Percentiles rank a stretch among this genome's conserved stretches.
Evolutionary conservation across 64 coral and sea anemone genomes (phyloP).

Genomic region (Acropora tenuis): DNA sequence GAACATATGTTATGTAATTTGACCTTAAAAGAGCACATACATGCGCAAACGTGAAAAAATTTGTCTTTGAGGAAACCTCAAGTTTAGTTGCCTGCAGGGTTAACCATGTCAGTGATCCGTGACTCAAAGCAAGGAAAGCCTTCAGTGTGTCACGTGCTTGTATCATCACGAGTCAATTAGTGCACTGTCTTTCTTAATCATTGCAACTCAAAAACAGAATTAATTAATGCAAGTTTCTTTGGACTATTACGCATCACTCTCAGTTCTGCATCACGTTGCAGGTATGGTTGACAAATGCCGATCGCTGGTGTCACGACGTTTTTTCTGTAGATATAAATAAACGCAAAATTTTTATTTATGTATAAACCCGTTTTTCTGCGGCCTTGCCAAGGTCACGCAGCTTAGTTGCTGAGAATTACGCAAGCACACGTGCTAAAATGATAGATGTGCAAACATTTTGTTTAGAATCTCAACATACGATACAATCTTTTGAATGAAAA

Average conservation of each 20-base stretch:
- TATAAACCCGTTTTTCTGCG: too few relatives aligned
- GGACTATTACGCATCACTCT: background rate
- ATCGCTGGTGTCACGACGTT: background rate
- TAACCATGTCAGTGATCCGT: background rate
- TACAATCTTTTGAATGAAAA: background rate
- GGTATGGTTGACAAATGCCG: background rate
- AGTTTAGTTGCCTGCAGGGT: background rate
- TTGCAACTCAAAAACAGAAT: background rate
- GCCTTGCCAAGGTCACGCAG: too few relatives aligned
- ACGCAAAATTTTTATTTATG: too few relatives aligned
- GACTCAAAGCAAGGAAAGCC: background rate
- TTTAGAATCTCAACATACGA: background rate
- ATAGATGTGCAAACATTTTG: too few relatives aligned
- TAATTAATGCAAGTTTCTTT: background rate
- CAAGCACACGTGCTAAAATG: too few relatives aligned
- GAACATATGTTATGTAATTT: too few relatives aligned
- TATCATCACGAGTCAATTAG: background rate
- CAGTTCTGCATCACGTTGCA: background rate
- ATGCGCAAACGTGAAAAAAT: background rate
- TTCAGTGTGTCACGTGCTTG: background rate
- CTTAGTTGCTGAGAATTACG: too few relatives aligned
- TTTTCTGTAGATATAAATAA: too few relatives aligned
- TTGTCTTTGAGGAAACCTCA: background rate
- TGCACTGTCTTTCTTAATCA: background rate
- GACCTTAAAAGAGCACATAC: background rate